phyloP scores from a whole-genome alignment of 2,797 vertebrate genomes.

The Hirundo rustica region DNA sequence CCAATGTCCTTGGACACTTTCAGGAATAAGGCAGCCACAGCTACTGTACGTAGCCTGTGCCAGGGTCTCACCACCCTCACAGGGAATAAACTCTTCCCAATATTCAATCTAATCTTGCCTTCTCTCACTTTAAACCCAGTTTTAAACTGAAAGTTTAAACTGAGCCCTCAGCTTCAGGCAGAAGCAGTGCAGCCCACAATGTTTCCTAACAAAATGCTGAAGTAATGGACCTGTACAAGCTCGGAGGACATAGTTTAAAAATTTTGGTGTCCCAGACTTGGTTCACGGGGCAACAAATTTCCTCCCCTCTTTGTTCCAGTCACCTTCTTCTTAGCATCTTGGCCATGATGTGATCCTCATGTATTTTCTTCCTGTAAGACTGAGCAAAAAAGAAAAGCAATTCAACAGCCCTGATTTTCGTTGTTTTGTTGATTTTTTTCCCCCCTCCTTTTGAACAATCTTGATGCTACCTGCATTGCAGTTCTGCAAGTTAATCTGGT shows the following conservation, averaged over 20 bases:
- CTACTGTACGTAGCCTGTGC: background rate
- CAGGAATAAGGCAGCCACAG: background rate
- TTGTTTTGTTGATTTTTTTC: background rate
- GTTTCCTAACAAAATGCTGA: fast-evolving
- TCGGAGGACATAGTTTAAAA: background rate
- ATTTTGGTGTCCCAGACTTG: background rate
- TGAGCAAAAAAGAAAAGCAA: background rate
- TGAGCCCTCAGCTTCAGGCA: background rate
- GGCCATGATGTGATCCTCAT: background rate
- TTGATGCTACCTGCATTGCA: background rate
- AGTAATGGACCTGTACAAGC: fast-evolving
- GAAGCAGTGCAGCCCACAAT: background rate
- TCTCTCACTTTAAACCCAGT: background rate
- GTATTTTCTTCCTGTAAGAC: background rate
- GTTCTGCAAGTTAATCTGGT: background rate
- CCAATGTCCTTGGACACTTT: background rate
- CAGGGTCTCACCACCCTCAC: too few species aligned
- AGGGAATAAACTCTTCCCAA: background rate
- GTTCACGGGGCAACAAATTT: background rate
- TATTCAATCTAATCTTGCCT: background rate
- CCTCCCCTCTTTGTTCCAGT: background rate
- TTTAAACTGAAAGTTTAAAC: background rate
- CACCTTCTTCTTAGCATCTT: background rate
- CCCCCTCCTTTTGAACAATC: background rate
- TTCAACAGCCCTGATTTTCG: background rate